Conservation (phyloP, 2,113 vertebrate genomes). For the Vicugna pacos region DNA sequence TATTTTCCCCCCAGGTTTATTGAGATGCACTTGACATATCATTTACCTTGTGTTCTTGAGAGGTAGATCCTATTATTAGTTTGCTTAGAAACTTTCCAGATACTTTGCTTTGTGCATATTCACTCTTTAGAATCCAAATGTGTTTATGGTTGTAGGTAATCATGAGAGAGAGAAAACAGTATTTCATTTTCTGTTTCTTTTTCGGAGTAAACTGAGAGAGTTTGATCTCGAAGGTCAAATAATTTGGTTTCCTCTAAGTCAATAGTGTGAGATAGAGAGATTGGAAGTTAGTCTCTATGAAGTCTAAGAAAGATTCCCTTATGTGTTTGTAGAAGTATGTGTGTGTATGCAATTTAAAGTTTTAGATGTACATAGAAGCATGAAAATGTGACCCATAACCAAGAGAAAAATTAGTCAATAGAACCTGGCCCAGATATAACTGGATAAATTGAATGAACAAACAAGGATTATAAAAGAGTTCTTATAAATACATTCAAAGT, state of each 20-base stretch:
- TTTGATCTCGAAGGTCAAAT: background rate
- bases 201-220: background rate
- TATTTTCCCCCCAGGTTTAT: background rate
- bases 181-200: background rate
- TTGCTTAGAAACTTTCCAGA: background rate
- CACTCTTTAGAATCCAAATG: background rate
- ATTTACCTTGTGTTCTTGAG: conserved; percentile 8
- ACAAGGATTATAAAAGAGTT: background rate
- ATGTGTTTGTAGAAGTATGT: background rate
- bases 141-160: background rate
- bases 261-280: background rate
- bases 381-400: background rate
- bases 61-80: background rate
- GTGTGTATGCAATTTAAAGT: background rate
- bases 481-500: background rate
- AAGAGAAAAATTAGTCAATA: background rate
- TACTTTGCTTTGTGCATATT: background rate
- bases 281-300: background rate
- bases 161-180: background rate
- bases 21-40: background rate
- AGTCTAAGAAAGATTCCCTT: background rate
- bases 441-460: background rate
- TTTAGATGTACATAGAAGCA: background rate
- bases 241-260: background rate
- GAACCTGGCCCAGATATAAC: background rate